Percentiles rank a stretch among this genome's conserved stretches.
phyloP scores from a whole-genome alignment of 2,888 invertebrate species.

The Vanessa cardui region DNA sequence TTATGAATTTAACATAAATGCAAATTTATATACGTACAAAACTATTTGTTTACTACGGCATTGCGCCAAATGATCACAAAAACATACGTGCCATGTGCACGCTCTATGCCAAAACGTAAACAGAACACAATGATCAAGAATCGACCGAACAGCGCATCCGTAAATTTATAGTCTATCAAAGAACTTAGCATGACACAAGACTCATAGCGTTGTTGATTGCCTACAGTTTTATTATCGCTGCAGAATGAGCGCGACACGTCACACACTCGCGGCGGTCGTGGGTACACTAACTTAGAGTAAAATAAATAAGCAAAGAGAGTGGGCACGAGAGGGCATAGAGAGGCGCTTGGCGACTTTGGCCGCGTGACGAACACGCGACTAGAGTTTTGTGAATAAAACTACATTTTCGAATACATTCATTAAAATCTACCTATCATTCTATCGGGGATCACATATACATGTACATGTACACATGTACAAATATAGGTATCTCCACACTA shows the following conservation, averaged over 20 bases:
- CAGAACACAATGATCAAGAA: slow-evolving; percentile 49
- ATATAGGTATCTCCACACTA: too few species aligned
- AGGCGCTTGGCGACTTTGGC: slow-evolving; percentile 36
- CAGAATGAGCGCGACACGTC: slow-evolving; percentile 57
- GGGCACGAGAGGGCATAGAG: slow-evolving; percentile 65
- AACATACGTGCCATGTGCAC: slow-evolving; percentile 46
- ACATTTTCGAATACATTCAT: too few species aligned
- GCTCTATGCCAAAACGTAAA: slow-evolving; percentile 62
- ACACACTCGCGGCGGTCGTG: slow-evolving; percentile 61
- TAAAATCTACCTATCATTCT: too few species aligned
- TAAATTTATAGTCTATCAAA: slow-evolving; percentile 18
- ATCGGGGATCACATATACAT: too few species aligned
- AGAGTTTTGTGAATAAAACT: background rate
- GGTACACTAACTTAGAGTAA: slow-evolving; percentile 66
- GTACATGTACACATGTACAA: too few species aligned
- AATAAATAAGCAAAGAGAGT: slow-evolving; percentile 62
- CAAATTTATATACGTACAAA: slow-evolving; percentile 37
- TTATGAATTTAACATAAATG: slow-evolving; percentile 19
- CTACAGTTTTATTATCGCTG: slow-evolving; percentile 52
- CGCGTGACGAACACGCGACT: slow-evolving; percentile 40
- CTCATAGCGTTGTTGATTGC: slow-evolving; percentile 52
- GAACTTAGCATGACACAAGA: slow-evolving; percentile 48
- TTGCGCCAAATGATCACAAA: slow-evolving; percentile 55
- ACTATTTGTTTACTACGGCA: slow-evolving; percentile 62
- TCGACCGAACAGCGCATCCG: slow-evolving; percentile 45